Conservation (phyloP, 2,888 invertebrate species). For the Heliconius erato region DNA sequence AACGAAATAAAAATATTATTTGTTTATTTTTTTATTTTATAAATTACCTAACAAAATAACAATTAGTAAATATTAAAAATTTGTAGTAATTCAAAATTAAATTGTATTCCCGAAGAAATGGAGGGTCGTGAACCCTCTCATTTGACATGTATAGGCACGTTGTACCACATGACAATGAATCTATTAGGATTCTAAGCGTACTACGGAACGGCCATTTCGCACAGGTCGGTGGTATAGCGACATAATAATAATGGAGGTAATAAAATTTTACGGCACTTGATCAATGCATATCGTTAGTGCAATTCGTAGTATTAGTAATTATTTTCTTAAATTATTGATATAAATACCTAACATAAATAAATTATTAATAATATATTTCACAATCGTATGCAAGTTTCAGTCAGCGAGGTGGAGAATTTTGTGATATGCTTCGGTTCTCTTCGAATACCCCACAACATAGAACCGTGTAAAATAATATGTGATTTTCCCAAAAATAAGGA, state of each 20-base stretch:
- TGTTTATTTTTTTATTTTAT: neutral
- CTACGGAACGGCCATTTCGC: conserved; percentile 61
- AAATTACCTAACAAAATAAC: neutral
- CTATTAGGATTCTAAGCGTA: conserved; percentile 76
- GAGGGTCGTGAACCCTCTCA: conserved; percentile 45
- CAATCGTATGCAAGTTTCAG: neutral
- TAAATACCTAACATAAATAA: neutral
- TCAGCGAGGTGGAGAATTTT: neutral
- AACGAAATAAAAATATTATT: too few species aligned
- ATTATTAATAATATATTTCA: neutral
- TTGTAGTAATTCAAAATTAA: neutral
- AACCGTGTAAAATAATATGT: too few species aligned
- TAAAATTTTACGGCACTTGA: conserved; percentile 64
- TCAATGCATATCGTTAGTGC: conserved; percentile 20
- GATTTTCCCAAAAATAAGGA: too few species aligned
- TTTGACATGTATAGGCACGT: conserved; percentile 51
- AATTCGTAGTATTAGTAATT: neutral
- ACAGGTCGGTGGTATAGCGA: conserved; percentile 52
- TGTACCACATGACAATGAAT: conserved; percentile 67
- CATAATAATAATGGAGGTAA: conserved; percentile 53
- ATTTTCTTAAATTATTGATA: neutral
- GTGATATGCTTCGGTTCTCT: too few species aligned
- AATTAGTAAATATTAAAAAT: neutral
- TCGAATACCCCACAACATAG: too few species aligned
- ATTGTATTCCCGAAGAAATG: neutral